These are phyloP conservation scores for Frankliniella intonsa DNA, from an alignment of 2,888 invertebrate species.

Conservation along the genomic window DNA sequence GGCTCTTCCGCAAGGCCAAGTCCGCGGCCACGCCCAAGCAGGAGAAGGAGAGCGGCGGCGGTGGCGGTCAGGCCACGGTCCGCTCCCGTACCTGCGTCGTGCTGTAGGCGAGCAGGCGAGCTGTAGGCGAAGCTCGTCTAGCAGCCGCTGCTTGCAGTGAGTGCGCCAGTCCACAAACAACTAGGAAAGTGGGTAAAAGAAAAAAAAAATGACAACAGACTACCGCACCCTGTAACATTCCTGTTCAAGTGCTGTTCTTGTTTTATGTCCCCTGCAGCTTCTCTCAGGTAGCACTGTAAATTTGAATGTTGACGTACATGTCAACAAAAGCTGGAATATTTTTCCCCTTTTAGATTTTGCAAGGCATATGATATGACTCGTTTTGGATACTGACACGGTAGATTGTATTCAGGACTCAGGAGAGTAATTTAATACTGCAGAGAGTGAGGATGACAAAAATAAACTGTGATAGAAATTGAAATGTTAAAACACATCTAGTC, in stretches of 20 bases:
- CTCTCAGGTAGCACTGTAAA: not conserved
- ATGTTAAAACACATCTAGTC: conserved; percentile 21
- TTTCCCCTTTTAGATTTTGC: not conserved
- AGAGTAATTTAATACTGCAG: not conserved
- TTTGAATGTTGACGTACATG: not conserved
- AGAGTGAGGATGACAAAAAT: not conserved
- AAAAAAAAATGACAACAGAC: no score
- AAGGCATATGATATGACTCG: not conserved
- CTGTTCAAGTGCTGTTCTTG: not conserved
- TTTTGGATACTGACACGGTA: not conserved
- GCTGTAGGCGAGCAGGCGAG: not conserved
- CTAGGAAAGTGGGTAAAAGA: not conserved
- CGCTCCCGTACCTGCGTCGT: not conserved
- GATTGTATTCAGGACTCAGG: not conserved
- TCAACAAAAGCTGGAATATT: not conserved
- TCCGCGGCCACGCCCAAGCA: not conserved
- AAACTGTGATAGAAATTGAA: conserved; percentile 13
- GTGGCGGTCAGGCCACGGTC: not conserved
- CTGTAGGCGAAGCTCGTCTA: no score
- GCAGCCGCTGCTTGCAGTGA: not conserved
- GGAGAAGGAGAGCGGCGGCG: not conserved
- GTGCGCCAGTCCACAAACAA: not conserved
- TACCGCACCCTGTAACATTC: no score
- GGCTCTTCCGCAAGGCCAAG: conserved; percentile 15
- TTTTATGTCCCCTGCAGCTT: not conserved